Evolutionary conservation across 2,888 invertebrate species (phyloP).

Genomic region (Empis livida): DNA sequence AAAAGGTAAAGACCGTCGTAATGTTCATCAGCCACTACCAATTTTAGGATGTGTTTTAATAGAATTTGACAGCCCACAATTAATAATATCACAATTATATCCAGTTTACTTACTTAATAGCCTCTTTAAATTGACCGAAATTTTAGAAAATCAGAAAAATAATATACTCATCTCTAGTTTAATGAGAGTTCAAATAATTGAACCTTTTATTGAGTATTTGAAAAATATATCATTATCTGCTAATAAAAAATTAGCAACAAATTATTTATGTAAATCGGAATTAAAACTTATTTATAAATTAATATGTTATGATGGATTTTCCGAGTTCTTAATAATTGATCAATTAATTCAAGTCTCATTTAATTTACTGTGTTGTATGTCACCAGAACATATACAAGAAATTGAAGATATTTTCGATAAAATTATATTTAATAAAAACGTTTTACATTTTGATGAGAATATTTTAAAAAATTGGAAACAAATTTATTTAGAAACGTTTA

Average conservation of each 20-base stretch:
- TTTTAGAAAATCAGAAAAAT: slow-evolving; percentile 10
- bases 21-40: slow-evolving; percentile 26
- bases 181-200: slow-evolving; percentile 21
- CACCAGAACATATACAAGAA: slow-evolving; percentile 43
- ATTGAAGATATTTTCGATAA: slow-evolving; percentile 44
- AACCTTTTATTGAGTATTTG: slow-evolving; percentile 23
- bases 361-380: slow-evolving; percentile 47
- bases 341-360: slow-evolving; percentile 38
- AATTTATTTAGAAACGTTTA: slow-evolving; percentile 38
- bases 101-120: slow-evolving; percentile 26
- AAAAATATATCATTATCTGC: slow-evolving; percentile 16
- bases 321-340: slow-evolving; percentile 19
- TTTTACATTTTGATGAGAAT: slow-evolving; percentile 43
- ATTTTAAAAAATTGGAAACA: slow-evolving; percentile 41
- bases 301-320: slow-evolving; percentile 23
- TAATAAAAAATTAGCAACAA: slow-evolving; percentile 25
- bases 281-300: slow-evolving; percentile 36
- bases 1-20: slow-evolving; percentile 23
- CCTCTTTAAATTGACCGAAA: slow-evolving; percentile 24
- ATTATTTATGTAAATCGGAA: slow-evolving; percentile 46
- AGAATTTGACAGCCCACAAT: slow-evolving; percentile 24
- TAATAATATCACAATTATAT: slow-evolving; percentile 29
- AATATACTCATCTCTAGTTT: slow-evolving; percentile 20
- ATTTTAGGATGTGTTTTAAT: slow-evolving; percentile 30
- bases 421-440: slow-evolving; percentile 47